Base-by-base conservation (phyloP, 2,797 vertebrate species). In the Bradypus variegatus region DNA sequence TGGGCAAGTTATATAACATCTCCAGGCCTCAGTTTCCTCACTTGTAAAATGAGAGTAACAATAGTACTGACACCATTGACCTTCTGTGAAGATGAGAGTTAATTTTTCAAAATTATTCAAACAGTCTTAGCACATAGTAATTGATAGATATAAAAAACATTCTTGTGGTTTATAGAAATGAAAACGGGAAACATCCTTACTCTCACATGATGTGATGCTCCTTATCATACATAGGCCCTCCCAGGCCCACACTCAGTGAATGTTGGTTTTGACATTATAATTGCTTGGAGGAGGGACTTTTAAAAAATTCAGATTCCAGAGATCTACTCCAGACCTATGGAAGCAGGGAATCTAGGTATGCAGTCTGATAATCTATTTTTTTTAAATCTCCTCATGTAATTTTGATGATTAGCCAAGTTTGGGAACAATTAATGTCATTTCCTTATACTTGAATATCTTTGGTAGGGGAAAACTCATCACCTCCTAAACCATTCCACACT, bases 361-460 rank as follows among this genome's bases (percentile, higher is more conserved):
- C 48, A 13, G 19, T 3, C 50, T 80, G 38, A 31, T 64, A 6
- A 45, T 89, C 8, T 88, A 76, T 69, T 83, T 29, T 45, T 58
- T 79, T 69, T 21, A 8, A 91, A 58, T 60, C 15, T 85, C 8
- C n/a, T 45, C 13, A 18, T 85, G 62, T 48, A 70, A 83, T 31
- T 89, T 62, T 73, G 81, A 69, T 92, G 83, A 60, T 36, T 58
- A 90, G 31, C 76, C 50, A 86, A 29, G 62, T 91, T 86, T 84
- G 69, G 50, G 14, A 88, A 77, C 31, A 69, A 65, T 6, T 12
- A 55, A 77, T 55, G 33, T 27, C 13, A 16, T 77, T 93, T 83
- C 64, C 36, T 92, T 48, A n/a, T 21, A 13, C 50, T 86, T 76
- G 58, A 88, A 50, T 93, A 86, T 69, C 70, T 82, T 53, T 58